Percentiles rank a stretch among this genome's conserved stretches.
phyloP scores from a whole-genome alignment of 23 tunicate species.

The Trididemnum nubilum region DNA sequence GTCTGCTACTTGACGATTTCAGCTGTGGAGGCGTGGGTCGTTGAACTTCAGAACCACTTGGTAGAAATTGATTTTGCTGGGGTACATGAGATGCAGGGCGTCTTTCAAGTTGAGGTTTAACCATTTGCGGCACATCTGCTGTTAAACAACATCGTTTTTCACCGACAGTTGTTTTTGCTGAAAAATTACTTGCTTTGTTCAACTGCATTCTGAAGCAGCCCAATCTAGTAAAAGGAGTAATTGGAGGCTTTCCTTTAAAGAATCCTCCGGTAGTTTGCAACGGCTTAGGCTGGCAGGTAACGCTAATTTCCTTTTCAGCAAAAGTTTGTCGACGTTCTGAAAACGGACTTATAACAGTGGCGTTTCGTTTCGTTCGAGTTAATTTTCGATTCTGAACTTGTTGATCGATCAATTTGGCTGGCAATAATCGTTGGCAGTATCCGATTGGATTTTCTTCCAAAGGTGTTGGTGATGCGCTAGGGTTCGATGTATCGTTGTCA shows the following conservation, averaged over 20 bases:
- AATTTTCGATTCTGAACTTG: background rate
- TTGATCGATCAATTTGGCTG: too few relatives aligned
- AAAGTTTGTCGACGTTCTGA: constrained; percentile 19
- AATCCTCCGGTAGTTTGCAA: constrained; percentile 32
- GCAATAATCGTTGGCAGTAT: too few relatives aligned
- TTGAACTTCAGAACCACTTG: background rate
- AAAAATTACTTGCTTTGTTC: too few relatives aligned
- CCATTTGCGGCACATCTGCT: background rate
- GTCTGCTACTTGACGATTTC: background rate
- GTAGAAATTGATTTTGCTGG: background rate
- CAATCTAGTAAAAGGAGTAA: constrained; percentile 35
- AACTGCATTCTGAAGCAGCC: constrained; percentile 39
- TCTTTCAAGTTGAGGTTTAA: background rate
- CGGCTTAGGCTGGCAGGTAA: constrained; percentile 1
- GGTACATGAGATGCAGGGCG: constrained; percentile 3
- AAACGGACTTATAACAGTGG: constrained; percentile 25
- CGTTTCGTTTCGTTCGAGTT: background rate
- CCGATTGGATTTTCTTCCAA: too few relatives aligned
- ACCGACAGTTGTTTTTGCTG: background rate
- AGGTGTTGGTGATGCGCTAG: too few relatives aligned
- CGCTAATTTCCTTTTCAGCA: background rate
- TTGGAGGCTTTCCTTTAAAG: constrained; percentile 50
- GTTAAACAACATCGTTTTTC: background rate
- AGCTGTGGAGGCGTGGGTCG: background rate
- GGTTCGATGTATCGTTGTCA: too few relatives aligned